Percentiles rank a stretch among this genome's conserved stretches.
Evolutionary conservation across 35 echinoderm and acorn worm species (phyloP).

Genomic region (Hemicentrotus pulcherrimus): DNA sequence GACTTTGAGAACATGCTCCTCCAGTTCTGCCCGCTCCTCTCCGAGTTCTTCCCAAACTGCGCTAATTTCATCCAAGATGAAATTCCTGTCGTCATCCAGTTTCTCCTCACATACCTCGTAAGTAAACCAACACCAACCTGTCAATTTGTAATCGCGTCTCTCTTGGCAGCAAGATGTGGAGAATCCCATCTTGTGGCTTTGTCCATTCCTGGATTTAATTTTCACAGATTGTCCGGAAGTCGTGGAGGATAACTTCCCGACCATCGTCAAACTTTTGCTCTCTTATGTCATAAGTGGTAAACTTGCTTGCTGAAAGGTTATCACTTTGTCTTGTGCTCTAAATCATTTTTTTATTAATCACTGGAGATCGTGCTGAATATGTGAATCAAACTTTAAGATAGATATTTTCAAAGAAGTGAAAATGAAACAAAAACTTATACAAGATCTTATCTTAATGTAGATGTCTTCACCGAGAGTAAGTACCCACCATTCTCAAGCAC

Average conservation of each 20-base stretch:
- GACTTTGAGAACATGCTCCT: background rate
- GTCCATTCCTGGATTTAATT: background rate
- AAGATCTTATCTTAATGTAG: too few species aligned
- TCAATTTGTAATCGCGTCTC: background rate
- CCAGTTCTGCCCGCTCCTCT: background rate
- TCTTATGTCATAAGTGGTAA: background rate
- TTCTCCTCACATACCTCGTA: background rate
- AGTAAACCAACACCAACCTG: background rate
- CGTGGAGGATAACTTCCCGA: background rate
- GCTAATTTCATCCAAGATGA: background rate
- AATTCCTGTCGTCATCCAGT: background rate
- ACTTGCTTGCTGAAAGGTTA: background rate
- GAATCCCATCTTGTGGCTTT: background rate
- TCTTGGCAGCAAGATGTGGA: background rate
- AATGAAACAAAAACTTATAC: too few species aligned
- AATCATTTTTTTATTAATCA: background rate
- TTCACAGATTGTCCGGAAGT: background rate
- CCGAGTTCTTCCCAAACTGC: background rate
- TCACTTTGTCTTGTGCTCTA: background rate
- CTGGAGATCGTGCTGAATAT: background rate
- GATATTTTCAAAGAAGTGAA: too few species aligned
- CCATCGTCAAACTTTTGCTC: background rate
- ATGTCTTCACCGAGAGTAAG: too few species aligned
- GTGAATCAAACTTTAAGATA: background rate
- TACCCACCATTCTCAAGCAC: too few species aligned